Base-by-base conservation (phyloP, 2,888 invertebrate species). In the Seira ritae region DNA sequence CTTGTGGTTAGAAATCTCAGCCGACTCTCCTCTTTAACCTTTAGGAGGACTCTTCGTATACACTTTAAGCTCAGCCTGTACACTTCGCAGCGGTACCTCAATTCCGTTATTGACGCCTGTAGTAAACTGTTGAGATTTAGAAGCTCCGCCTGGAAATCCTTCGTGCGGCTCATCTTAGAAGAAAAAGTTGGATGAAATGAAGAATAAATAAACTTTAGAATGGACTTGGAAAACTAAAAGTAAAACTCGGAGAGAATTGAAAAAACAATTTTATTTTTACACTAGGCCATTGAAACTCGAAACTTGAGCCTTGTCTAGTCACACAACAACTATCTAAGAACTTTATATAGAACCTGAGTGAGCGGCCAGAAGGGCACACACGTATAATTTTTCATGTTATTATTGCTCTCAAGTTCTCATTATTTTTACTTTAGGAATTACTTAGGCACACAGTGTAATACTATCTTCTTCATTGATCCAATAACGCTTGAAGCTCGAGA, bases 31-130 rank as follows among this genome's bases (percentile, higher is more conserved):
- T 84, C 75, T n/a, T 79, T 75, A 42, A 84, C 84, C 15, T 69
- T 79, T 0, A 19, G 60, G 8, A 87, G 62, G 22, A 84, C 78
- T 50, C 80, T 84, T 15, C 79, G 67, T 62, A 87, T 87, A 55
- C 82, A 84, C 68, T 69, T 62, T 4, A 87, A 65, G 19, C 87
- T 84, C 19, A 87, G 8, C n/a, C 85, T 76, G 20, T 87, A 87
- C 12, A 87, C 82, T 67, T 85, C 87, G 55, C 85, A 85, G 20
- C 78, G 85, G 50, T 85, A 85, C 46, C 81, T 46, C 66, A 84
- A 42, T 42, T 84, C 84, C 4, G 78, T 80, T 19, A 85, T 70
- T 6, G 73, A 73, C 12, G 80, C 65, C 65, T 85, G 85, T 37
- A 84, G 23, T 22, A 66, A 37, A 23, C 80, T 73, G 66, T 85